Percentiles rank a stretch among this genome's conserved stretches.
Evolutionary conservation across 2,888 invertebrate genomes (phyloP).

Genomic region (Conops quadrifasciatus): DNA sequence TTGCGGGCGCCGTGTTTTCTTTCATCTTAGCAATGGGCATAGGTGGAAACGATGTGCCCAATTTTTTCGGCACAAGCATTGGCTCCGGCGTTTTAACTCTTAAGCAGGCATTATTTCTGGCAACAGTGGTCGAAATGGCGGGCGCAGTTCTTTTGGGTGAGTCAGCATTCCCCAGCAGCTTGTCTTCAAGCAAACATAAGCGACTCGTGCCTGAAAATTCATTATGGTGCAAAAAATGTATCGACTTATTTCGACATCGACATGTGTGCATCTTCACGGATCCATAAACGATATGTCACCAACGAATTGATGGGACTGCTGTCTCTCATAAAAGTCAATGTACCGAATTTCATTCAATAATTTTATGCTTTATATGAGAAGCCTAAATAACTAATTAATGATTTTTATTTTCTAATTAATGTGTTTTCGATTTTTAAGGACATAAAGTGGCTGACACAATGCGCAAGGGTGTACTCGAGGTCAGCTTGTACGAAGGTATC

Average conservation of each 20-base stretch:
- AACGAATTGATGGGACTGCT: no score
- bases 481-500: constrained; percentile 78
- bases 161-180: no score
- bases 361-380: no score
- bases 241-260: no score
- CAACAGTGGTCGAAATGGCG: constrained; percentile 96
- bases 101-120: constrained; percentile 91
- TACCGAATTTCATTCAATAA: no score
- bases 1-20: constrained; percentile 89
- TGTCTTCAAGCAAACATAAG: no score
- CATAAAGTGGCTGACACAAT: constrained; percentile 98
- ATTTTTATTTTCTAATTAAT: neutral
- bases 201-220: no score
- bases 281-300: no score
- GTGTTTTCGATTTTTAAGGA: constrained; percentile 64
- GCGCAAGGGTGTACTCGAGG: constrained; percentile 95
- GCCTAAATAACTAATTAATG: no score
- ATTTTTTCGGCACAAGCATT: constrained; percentile 99
- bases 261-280: no score
- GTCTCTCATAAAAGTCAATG: no score
- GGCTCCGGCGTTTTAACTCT: constrained; percentile 96
- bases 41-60: constrained; percentile 99
- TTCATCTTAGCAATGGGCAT: constrained; percentile 97
- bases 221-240: no score
- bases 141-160: constrained; percentile 95